Evolutionary conservation across 2,888 invertebrate genomes (phyloP).

Genomic region (Cerceris rybyensis): DNA sequence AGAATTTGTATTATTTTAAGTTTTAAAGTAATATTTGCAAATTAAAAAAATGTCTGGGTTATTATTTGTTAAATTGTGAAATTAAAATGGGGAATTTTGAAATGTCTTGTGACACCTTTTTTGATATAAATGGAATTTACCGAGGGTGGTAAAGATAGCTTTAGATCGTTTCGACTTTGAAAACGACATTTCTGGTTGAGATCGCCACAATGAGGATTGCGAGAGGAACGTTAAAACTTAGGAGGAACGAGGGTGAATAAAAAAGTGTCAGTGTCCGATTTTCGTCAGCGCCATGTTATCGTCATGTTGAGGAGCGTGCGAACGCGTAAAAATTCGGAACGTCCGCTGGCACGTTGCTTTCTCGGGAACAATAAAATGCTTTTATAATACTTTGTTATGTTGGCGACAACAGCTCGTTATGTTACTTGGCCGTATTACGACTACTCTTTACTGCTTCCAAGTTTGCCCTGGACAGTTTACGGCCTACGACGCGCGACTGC

Average conservation of each 20-base stretch:
- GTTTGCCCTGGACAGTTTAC: constrained; percentile 72
- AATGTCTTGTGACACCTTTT: too few species aligned
- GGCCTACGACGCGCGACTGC: constrained; percentile 60
- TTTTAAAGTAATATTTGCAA: not conserved
- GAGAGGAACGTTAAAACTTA: constrained; percentile 25
- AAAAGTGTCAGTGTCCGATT: constrained; percentile 5
- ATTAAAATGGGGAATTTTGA: too few species aligned
- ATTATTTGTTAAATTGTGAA: too few species aligned
- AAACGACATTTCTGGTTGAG: not conserved
- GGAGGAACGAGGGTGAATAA: constrained; percentile 23
- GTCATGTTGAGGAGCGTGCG: constrained; percentile 24
- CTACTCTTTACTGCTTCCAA: constrained; percentile 70
- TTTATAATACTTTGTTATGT: constrained; percentile 46
- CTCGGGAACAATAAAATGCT: constrained; percentile 39
- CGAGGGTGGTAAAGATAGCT: too few species aligned
- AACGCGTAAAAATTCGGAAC: constrained; percentile 41
- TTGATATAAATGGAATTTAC: too few species aligned
- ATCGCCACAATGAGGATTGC: not conserved
- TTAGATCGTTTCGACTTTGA: too few species aligned
- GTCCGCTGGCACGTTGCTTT: constrained; percentile 10
- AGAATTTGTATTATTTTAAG: not conserved
- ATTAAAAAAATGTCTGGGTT: not conserved
- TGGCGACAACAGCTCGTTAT: constrained; percentile 32
- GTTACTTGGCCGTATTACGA: constrained; percentile 54
- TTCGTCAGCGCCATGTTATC: not conserved